A percentile compares a stretch with the other conserved stretches of the same genome.
phyloP scores from a whole-genome alignment of 1,140 invertebrate species.

The Harpegnathos saltator region DNA sequence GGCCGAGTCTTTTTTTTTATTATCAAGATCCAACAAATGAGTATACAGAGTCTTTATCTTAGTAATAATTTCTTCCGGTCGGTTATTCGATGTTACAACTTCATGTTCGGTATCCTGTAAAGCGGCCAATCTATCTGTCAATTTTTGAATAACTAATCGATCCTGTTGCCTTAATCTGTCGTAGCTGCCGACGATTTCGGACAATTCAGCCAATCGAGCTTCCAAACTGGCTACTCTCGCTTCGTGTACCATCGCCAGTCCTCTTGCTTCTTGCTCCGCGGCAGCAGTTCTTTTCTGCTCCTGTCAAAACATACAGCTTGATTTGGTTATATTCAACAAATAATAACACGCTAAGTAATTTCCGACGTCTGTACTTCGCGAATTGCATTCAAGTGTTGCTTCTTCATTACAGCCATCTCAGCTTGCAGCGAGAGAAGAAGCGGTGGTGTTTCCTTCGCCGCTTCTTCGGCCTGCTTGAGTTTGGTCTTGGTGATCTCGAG shows the following conservation, averaged over 20 bases:
- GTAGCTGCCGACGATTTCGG: constrained; percentile 92
- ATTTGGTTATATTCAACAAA: constrained; percentile 41
- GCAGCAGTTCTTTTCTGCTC: constrained; percentile 89
- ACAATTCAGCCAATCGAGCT: constrained; percentile 92
- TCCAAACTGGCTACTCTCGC: constrained; percentile 92
- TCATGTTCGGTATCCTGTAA: constrained; percentile 82
- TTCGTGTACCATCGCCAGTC: constrained; percentile 90
- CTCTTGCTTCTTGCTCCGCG: constrained; percentile 89
- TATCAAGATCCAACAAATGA: constrained; percentile 79
- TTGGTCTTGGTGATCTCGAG: constrained; percentile 89
- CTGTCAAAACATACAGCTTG: constrained; percentile 77
- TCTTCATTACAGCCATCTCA: constrained; percentile 90
- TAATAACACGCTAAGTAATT: constrained; percentile 19
- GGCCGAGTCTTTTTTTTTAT: constrained; percentile 74
- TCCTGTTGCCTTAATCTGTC: constrained; percentile 91
- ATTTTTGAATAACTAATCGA: constrained; percentile 90
- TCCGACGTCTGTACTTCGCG: constrained; percentile 85
- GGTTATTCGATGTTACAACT: constrained; percentile 71
- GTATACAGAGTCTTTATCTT: constrained; percentile 80
- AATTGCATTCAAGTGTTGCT: constrained; percentile 89
- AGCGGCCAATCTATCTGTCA: constrained; percentile 87
- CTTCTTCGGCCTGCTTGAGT: constrained; percentile 87
- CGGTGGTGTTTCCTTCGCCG: constrained; percentile 88
- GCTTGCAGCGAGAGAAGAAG: constrained; percentile 89
- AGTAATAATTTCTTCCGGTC: constrained; percentile 77